phyloP scores from a whole-genome alignment of 2,113 vertebrate genomes.

The Vidua chalybeata region DNA sequence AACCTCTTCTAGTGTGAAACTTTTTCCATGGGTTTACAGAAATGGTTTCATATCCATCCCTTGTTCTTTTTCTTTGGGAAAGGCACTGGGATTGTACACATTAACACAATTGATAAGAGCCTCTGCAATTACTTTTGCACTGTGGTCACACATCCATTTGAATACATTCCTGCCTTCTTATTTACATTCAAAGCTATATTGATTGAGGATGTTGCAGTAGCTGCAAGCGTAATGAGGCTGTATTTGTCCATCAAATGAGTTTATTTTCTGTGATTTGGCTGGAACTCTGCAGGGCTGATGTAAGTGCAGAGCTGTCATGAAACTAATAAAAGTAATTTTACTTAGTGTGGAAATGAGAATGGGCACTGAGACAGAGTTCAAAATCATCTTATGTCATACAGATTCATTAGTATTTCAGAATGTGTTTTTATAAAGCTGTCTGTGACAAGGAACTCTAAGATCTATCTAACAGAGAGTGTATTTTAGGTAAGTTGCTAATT shows the following conservation, averaged over 20 bases:
- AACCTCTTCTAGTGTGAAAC: not conserved
- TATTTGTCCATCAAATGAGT: conserved; percentile 11
- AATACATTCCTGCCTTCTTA: not conserved
- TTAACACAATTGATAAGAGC: not conserved
- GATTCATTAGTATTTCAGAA: conserved; percentile 31
- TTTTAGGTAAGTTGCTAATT: conserved; percentile 57
- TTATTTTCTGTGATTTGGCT: conserved; percentile 24
- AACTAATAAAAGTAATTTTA: conserved; percentile 24
- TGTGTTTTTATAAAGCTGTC: conserved; percentile 40
- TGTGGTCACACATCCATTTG: not conserved
- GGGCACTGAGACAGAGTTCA: conserved; percentile 33
- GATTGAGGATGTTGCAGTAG: conserved; percentile 10
- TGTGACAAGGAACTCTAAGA: conserved; percentile 11
- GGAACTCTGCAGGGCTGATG: conserved; percentile 23
- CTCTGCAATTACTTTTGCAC: not conserved
- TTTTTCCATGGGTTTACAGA: not conserved
- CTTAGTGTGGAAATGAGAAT: conserved; percentile 15
- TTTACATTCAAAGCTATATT: not conserved
- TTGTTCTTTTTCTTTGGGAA: not conserved
- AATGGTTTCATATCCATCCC: not conserved
- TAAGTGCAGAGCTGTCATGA: conserved; percentile 7
- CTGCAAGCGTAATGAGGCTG: not conserved
- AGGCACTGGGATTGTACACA: not conserved
- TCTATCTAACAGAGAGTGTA: not conserved
- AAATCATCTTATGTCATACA: conserved; percentile 28